Evolutionary conservation across 2,113 vertebrate genomes (phyloP), one percentile per base, ranked within the genome.

Genomic region (Xiphophorus couchianus): DNA sequence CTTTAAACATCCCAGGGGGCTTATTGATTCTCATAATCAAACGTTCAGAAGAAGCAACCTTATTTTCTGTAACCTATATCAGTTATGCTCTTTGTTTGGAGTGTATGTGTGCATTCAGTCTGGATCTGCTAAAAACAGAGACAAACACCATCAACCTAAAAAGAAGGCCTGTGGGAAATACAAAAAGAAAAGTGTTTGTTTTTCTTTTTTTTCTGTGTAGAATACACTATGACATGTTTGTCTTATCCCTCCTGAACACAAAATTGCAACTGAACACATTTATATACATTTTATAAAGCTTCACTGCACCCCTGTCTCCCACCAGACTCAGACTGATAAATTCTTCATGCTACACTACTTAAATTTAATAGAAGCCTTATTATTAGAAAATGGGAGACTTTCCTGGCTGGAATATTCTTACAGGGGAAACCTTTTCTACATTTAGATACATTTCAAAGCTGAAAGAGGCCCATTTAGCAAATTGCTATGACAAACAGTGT

Each of bases 21-120:
- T 77, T 87, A 88, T 87, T 87, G 87, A 91, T 89, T 90, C 80
- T 67, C 44, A 42, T 86, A 86, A 91, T 90, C 79, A 85, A 91
- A 82, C 85, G 69, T 80, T 73, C 76, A 81, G 66, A 83, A 77
- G 82, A 70, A 71, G 64, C 51, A 60, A 42, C 75, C 62, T 74
- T 86, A 73, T 85, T 89, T 84, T 84, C 70, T 69, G 63, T 51
- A 77, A 68, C 61, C 70, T 69, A 62, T 66, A 79, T 77, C 33
- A 58, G 69, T 81, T 72, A 78, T 70, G 71, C 62, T 65, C 27
- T 58, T 77, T 65, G 61, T 76, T 77, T 77, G 51, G 19, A 11
- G 35, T 37, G 35, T 3, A 10, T 44, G 48, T 37, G 61, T 2
- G 31, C 22, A 33, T 39, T 69, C 12, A 28, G n/a, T 58, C 25